These are phyloP conservation scores for Serripes groenlandicus DNA, from an alignment of 2,888 invertebrate genomes.

Conservation along the genomic window DNA sequence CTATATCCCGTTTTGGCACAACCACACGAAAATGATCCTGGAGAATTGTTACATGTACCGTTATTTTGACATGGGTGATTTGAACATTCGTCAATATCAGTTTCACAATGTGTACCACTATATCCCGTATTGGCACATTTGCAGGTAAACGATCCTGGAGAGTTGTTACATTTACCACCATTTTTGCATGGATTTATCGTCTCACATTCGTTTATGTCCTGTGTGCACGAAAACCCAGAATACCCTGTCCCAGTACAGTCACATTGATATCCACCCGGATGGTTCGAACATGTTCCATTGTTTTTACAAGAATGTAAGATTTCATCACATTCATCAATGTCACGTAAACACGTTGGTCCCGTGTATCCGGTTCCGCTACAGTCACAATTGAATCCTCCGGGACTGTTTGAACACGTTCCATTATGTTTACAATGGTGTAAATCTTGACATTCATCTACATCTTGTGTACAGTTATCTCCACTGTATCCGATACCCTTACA, in stretches of 20 bases:
- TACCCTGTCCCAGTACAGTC: conserved; percentile 4
- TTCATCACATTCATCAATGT: conserved; percentile 65
- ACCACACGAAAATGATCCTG: not conserved
- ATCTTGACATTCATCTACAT: conserved; percentile 30
- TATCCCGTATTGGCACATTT: not conserved
- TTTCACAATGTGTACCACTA: not conserved
- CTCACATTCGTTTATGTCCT: conserved; percentile 4
- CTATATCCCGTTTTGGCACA: not conserved
- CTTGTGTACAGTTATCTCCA: conserved; percentile 40
- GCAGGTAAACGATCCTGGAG: not conserved
- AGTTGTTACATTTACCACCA: not conserved
- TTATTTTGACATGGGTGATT: not conserved
- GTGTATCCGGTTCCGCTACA: conserved; percentile 36
- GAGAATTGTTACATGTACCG: conserved; percentile 2
- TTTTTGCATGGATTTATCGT: conserved; percentile 1
- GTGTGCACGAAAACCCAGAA: conserved; percentile 10
- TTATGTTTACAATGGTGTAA: not conserved
- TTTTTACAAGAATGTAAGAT: conserved; percentile 26
- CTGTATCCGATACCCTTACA: not conserved
- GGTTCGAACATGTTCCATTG: conserved; percentile 25
- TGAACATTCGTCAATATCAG: conserved; percentile 1
- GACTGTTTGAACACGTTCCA: conserved; percentile 1
- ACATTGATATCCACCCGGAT: not conserved
- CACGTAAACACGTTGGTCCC: conserved; percentile 60
- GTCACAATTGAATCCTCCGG: not conserved